Evolutionary conservation across 2,888 invertebrate species (phyloP), one percentile per base, ranked within the genome.

Genomic region (Nematopogon swammerdamellus): DNA sequence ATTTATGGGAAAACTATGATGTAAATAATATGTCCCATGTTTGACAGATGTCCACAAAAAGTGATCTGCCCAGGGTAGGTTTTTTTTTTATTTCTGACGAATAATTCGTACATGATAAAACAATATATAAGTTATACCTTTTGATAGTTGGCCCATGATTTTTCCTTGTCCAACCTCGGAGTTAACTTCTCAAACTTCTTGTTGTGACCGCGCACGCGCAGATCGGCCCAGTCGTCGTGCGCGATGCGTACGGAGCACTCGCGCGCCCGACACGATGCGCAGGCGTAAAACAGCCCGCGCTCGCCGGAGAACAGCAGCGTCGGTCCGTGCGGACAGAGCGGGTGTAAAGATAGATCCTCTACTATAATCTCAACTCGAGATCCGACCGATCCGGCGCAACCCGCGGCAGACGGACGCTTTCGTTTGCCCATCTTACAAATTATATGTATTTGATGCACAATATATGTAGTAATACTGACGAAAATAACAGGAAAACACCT

Each of bases 181-280:
- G 77, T 75, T 42, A 79, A 63, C 53, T 56, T 65, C 55, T 71
- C 70, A 55, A 76, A 77, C 56, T 77, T 77, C 55, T 72, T 72
- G 56, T 77, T 79, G 1, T 70, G 67, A 60, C 72, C 67, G 51
- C 63, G 77, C 3, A 80, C 63, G 47, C 67, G 68, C 60, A 83
- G 79, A 45, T 76, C 67, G 48, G 77, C 63, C 83, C 84, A 84
- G 49, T 74, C 72, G 45, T 76, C 67, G 57, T 82, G 79, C 1
- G 76, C 66, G 25, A 88, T 79, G 58, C 85, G 88, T 63, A 92
- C 88, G 2, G 81, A 73, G 61, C 95, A 95, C 10, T 86, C 81
- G 53, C 87, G 82, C 61, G 91, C 88, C 50, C 95, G 83, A 64
- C 89, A 91, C 1, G 92, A 90, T 0, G 95, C 87, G 67, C 95